Conservation (phyloP, 2,888 invertebrate genomes). For the Onthophagus sagittarius region DNA sequence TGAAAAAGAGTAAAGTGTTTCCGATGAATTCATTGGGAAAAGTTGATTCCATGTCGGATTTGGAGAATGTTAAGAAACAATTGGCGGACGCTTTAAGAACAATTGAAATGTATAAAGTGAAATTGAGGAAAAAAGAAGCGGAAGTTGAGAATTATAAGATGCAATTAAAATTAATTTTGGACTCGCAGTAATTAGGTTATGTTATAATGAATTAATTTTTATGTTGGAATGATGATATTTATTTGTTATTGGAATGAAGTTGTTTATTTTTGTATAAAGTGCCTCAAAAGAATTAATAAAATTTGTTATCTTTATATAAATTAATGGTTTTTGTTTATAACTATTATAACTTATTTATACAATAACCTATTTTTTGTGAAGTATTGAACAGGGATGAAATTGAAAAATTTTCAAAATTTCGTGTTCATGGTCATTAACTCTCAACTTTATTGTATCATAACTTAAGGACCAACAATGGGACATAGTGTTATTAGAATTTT, state of each 20-base stretch:
- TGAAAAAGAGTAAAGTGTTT: constrained; percentile 43
- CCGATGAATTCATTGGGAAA: constrained; percentile 34
- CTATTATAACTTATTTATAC: no score
- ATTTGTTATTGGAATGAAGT: not conserved
- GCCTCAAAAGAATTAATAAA: not conserved
- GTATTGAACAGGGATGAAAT: no score
- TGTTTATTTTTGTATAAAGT: not conserved
- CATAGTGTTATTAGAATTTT: no score
- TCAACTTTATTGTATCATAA: no score
- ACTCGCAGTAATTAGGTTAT: not conserved
- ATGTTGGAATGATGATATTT: no score
- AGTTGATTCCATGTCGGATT: constrained; percentile 28
- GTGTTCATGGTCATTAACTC: no score
- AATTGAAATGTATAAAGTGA: constrained; percentile 44
- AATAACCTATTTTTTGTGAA: no score
- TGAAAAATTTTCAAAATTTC: no score
- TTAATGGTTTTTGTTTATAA: not conserved
- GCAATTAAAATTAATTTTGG: constrained; percentile 36
- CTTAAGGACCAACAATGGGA: no score
- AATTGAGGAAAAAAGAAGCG: constrained; percentile 41
- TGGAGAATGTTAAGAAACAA: constrained; percentile 40
- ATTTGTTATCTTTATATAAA: not conserved
- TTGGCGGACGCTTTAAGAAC: constrained; percentile 42
- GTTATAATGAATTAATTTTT: not conserved
- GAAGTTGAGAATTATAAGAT: constrained; percentile 43